phyloP scores from a whole-genome alignment of 2,797 vertebrate genomes.

The Dallia pectoralis region DNA sequence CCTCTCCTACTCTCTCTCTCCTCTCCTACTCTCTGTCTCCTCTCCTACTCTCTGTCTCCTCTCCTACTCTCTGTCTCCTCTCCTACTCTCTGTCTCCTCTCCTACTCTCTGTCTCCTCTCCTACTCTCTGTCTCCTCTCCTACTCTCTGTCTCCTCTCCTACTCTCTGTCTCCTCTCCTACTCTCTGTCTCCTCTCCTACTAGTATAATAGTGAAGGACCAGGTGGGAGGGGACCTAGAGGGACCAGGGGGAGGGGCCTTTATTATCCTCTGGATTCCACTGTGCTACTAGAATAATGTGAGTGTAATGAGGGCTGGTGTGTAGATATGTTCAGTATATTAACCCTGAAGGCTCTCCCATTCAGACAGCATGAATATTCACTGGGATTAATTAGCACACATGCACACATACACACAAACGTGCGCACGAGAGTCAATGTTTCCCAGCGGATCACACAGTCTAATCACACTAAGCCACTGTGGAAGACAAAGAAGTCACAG shows the following conservation, averaged over 20 bases:
- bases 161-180: background rate
- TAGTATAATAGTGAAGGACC: no score
- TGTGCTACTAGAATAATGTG: conserved; percentile 61
- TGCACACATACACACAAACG: conserved; percentile 36
- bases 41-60: background rate
- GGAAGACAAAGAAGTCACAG: conserved; percentile 67
- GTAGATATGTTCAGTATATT: conserved; percentile 42
- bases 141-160: background rate
- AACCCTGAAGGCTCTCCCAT: conserved; percentile 56
- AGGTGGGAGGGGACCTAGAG: no score
- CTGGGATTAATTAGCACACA: conserved; percentile 41
- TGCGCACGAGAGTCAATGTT: conserved; percentile 44
- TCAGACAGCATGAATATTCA: conserved; percentile 33
- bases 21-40: background rate
- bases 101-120: background rate
- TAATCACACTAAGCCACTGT: conserved; percentile 69
- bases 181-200: background rate
- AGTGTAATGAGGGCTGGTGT: conserved; percentile 55
- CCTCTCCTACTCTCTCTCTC: background rate
- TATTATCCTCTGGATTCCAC: conserved; percentile 24
- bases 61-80: background rate
- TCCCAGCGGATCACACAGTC: conserved; percentile 65
- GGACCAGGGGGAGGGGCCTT: background rate
- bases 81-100: background rate
- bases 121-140: background rate